Conservation (phyloP, 2,797 vertebrate genomes). For the Halcyon leucocephala region DNA sequence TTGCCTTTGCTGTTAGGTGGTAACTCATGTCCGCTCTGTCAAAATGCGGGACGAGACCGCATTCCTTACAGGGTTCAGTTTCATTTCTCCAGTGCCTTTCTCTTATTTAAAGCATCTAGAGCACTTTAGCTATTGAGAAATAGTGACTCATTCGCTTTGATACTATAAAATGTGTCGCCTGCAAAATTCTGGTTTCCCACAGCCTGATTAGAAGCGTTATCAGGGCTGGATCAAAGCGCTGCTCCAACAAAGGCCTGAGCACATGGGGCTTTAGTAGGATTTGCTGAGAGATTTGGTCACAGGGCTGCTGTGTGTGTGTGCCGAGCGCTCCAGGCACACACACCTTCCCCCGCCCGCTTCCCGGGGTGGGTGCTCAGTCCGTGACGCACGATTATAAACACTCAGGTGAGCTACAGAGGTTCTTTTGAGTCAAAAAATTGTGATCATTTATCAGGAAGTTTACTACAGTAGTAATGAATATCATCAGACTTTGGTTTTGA, state of each 20-base stretch:
- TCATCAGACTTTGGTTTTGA: background rate
- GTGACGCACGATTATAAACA: background rate
- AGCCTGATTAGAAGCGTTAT: background rate
- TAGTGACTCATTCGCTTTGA: background rate
- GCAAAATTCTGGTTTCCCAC: slow-evolving; percentile 6
- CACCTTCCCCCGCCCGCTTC: too few relatives aligned
- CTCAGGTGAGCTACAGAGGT: background rate
- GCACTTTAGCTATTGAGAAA: background rate
- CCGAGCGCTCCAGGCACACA: background rate
- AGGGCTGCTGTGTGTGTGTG: background rate
- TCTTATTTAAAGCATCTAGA: background rate
- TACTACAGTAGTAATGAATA: background rate
- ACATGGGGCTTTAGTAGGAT: slow-evolving; percentile 13
- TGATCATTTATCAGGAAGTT: background rate
- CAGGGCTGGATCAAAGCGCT: background rate
- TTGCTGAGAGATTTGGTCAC: slow-evolving; percentile 14
- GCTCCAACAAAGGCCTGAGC: background rate
- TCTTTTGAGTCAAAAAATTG: too few relatives aligned
- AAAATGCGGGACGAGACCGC: background rate
- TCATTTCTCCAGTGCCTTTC: background rate
- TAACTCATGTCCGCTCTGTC: background rate
- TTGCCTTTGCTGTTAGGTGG: slow-evolving; percentile 6
- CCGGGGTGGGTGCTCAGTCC: background rate
- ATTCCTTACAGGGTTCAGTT: background rate
- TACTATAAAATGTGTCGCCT: slow-evolving; percentile 26